A percentile compares a stretch with the other conserved stretches of the same genome.
Conservation (phyloP, 2,797 vertebrate genomes). For the Calcarius lapponicus region DNA sequence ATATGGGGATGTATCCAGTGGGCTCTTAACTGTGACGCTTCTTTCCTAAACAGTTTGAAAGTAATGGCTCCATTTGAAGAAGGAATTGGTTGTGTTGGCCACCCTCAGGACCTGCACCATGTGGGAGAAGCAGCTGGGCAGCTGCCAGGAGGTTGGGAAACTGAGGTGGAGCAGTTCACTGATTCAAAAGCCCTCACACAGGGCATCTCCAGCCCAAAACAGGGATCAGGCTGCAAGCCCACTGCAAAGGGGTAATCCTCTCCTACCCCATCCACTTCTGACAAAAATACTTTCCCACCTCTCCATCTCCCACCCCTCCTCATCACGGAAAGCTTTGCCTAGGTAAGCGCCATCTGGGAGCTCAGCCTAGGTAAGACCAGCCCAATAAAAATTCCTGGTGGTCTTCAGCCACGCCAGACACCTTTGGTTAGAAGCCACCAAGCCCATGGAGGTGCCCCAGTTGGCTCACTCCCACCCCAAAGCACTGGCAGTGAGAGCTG, state of each 20-base stretch:
- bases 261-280: neutral
- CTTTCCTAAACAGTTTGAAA: neutral
- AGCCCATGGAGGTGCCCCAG: neutral
- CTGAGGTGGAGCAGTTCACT: neutral
- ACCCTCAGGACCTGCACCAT: neutral
- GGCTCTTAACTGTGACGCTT: neutral
- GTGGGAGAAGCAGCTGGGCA: accelerated
- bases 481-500: neutral
- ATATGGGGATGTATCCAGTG: accelerated
- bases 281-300: neutral
- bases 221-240: neutral
- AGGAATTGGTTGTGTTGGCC: neutral
- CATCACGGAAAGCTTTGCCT: accelerated
- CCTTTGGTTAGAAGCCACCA: neutral
- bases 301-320: neutral
- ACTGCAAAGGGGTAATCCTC: neutral
- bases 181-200: neutral
- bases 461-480: accelerated
- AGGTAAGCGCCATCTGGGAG: accelerated
- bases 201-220: neutral
- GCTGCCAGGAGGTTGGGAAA: neutral
- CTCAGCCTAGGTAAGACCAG: neutral
- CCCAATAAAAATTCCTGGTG: neutral
- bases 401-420: accelerated
- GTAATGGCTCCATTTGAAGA: neutral